These are phyloP conservation scores for Phoronis australis DNA, from an alignment of 2,888 invertebrate species.

Conservation along the genomic window DNA sequence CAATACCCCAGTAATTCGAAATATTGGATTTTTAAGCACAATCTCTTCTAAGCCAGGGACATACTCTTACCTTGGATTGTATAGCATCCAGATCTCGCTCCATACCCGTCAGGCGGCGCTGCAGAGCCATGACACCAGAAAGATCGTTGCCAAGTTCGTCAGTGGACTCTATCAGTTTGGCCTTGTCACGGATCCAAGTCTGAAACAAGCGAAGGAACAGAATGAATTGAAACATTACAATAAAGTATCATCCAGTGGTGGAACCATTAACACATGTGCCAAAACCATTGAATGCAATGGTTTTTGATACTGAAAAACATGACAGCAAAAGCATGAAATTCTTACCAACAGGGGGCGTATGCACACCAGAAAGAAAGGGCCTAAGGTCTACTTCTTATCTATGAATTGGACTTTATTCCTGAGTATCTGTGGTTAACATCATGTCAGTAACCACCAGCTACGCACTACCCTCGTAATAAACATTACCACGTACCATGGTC, in stretches of 20 bases:
- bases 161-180: slow-evolving; percentile 93
- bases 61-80: slow-evolving; percentile 80
- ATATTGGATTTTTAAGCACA: no score
- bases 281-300: no score
- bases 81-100: slow-evolving; percentile 98
- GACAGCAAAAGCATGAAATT: background rate
- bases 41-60: no score
- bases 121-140: slow-evolving; percentile 92
- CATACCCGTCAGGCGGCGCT: slow-evolving; percentile 94
- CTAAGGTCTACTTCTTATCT: no score
- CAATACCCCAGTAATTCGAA: no score
- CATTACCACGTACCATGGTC: slow-evolving; percentile 62
- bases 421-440: background rate
- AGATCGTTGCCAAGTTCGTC: slow-evolving; percentile 97
- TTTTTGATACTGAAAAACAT: background rate
- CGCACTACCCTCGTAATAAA: background rate
- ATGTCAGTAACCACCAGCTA: background rate
- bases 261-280: background rate
- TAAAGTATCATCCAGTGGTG: background rate
- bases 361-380: background rate
- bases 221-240: background rate
- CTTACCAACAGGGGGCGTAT: background rate
- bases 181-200: slow-evolving; percentile 98
- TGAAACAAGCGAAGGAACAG: slow-evolving; percentile 15
- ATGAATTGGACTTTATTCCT: no score